Evolutionary conservation across 1,140 invertebrate genomes (phyloP).

Genomic region (Wiebesia pumilae): DNA sequence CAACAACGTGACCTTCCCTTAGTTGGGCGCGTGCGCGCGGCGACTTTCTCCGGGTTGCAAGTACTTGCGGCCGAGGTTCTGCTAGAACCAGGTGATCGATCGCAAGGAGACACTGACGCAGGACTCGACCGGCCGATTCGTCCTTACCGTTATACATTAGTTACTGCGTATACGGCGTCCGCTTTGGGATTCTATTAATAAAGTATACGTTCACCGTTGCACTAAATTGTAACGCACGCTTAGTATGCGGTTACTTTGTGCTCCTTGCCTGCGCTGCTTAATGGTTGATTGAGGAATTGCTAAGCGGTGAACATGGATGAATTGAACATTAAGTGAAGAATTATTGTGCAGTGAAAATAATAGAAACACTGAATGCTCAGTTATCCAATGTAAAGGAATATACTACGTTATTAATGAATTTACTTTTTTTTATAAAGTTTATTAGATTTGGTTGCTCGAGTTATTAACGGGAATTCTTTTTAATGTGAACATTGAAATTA

Average conservation of each 20-base stretch:
- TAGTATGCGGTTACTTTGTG: neutral
- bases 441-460: too few relatives aligned
- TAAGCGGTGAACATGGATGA: neutral
- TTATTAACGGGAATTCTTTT: too few relatives aligned
- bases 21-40: neutral
- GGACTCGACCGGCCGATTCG: neutral
- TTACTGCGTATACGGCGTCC: neutral
- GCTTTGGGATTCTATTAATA: neutral
- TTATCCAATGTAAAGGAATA: too few relatives aligned
- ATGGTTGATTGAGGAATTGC: neutral
- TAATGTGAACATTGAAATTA: neutral
- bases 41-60: neutral
- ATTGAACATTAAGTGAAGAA: neutral
- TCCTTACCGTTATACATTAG: neutral
- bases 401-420: too few relatives aligned
- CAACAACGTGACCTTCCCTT: constrained; percentile 15
- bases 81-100: neutral
- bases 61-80: neutral
- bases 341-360: neutral
- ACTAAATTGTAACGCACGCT: neutral
- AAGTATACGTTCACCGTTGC: neutral
- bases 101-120: neutral
- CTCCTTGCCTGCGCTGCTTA: neutral
- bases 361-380: too few relatives aligned
- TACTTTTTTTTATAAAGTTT: too few relatives aligned